A percentile compares a stretch with the other conserved stretches of the same genome.
These are phyloP conservation scores for Ophion ventricosus DNA, from an alignment of 2,888 invertebrate species.

Conservation along the genomic window DNA sequence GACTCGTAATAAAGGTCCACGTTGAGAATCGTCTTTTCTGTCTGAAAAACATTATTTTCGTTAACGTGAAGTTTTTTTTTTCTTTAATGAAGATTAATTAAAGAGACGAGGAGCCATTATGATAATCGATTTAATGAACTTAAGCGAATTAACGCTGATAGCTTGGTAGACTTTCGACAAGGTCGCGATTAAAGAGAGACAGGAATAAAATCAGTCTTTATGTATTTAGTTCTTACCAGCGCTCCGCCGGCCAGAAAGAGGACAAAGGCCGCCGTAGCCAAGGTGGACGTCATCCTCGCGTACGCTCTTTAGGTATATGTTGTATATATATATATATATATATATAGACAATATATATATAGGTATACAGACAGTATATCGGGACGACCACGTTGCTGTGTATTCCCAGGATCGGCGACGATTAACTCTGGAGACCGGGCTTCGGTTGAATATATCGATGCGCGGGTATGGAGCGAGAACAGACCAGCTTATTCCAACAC, in stretches of 20 bases:
- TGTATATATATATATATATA: too few relatives aligned
- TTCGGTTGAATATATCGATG: slow-evolving; percentile 41
- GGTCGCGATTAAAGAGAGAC: slow-evolving; percentile 24
- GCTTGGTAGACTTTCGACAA: slow-evolving; percentile 45
- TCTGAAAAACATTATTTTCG: slow-evolving; percentile 18
- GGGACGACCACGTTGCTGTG: slow-evolving; percentile 22
- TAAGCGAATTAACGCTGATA: slow-evolving; percentile 9
- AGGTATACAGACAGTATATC: not conserved
- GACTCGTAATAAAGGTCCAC: slow-evolving; percentile 85
- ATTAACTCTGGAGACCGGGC: slow-evolving; percentile 52
- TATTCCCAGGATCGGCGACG: slow-evolving; percentile 53
- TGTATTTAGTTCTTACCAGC: slow-evolving; percentile 41
- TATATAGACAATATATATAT: not conserved
- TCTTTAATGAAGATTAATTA: not conserved
- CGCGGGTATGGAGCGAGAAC: slow-evolving; percentile 3
- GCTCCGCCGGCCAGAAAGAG: slow-evolving; percentile 46
- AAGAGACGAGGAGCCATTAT: not conserved
- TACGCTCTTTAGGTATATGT: slow-evolving; percentile 1
- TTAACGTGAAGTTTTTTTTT: not conserved
- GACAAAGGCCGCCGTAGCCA: slow-evolving; percentile 54
- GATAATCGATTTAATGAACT: not conserved
- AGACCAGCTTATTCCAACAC: slow-evolving; percentile 20
- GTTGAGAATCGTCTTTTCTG: slow-evolving; percentile 69
- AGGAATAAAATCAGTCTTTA: slow-evolving; percentile 26
- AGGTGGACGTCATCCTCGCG: slow-evolving; percentile 57